Conservation (phyloP, 2,113 vertebrate species). For the Athene noctua region DNA sequence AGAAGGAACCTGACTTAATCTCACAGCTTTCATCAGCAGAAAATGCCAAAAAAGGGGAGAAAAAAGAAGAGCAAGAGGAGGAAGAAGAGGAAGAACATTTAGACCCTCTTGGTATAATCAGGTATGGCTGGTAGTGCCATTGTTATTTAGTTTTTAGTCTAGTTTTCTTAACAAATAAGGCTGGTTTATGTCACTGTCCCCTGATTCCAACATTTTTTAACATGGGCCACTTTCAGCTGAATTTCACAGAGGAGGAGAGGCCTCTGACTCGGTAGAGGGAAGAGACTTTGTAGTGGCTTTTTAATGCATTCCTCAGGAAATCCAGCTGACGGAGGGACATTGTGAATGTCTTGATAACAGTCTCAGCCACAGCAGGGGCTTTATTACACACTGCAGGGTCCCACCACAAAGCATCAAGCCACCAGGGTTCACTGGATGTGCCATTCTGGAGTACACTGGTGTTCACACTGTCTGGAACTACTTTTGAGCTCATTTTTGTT, state of each 20-base stretch:
- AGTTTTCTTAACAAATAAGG: background rate
- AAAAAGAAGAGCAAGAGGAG: conserved; percentile 49
- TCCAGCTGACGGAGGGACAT: background rate
- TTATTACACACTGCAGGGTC: background rate
- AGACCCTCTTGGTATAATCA: conserved; percentile 82
- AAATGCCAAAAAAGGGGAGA: background rate
- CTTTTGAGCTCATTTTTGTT: background rate
- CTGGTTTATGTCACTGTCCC: background rate
- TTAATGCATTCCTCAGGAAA: background rate
- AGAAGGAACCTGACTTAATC: conserved; percentile 26
- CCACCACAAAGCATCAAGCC: background rate
- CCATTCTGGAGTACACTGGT: background rate
- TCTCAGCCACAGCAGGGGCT: background rate
- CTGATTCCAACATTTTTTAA: background rate
- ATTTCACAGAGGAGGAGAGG: background rate
- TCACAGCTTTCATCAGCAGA: background rate
- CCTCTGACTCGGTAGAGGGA: background rate
- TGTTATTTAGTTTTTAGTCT: background rate
- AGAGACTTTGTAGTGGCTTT: background rate
- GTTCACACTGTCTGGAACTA: background rate
- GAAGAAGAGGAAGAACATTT: conserved; percentile 75
- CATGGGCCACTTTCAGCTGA: background rate
- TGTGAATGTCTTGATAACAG: background rate
- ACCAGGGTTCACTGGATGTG: background rate
- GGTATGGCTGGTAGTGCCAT: conserved; percentile 61